These are phyloP conservation scores for Thalassarche chlororhynchos DNA, from an alignment of 2,113 vertebrate genomes.

Conservation along the genomic window DNA sequence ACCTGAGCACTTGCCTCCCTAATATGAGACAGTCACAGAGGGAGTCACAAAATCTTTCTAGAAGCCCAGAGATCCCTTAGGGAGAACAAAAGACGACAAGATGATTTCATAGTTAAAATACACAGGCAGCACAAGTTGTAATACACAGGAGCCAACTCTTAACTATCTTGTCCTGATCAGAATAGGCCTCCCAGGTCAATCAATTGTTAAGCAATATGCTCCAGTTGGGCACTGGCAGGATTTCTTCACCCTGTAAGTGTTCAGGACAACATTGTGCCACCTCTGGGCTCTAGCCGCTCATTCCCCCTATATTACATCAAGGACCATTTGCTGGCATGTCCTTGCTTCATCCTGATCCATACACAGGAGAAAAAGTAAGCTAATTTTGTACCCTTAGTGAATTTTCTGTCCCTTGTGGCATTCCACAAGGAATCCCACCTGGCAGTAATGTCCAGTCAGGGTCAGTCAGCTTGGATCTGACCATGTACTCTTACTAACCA, in stretches of 20 bases:
- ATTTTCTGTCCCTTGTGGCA: not conserved
- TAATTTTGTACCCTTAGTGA: not conserved
- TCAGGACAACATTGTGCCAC: not conserved
- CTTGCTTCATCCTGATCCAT: not conserved
- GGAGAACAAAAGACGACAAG: not conserved
- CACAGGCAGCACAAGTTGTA: not conserved
- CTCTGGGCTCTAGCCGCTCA: not conserved
- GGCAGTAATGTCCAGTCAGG: not conserved
- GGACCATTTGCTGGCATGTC: not conserved
- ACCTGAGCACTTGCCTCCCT: not conserved
- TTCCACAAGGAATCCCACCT: not conserved
- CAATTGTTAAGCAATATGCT: not conserved
- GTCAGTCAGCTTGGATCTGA: not conserved
- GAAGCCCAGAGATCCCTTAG: not conserved
- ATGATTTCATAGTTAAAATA: not conserved
- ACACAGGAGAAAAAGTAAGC: not conserved
- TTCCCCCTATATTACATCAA: not conserved
- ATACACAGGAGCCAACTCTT: not conserved
- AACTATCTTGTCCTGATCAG: not conserved
- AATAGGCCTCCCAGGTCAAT: not conserved
- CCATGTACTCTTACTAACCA: not conserved
- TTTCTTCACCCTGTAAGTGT: not conserved
- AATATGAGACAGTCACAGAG: not conserved
- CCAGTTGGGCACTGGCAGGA: not conserved
- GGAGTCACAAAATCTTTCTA: not conserved